Base-by-base conservation (phyloP, 1,140 invertebrate species). In the Neotoxoptera formosana region DNA sequence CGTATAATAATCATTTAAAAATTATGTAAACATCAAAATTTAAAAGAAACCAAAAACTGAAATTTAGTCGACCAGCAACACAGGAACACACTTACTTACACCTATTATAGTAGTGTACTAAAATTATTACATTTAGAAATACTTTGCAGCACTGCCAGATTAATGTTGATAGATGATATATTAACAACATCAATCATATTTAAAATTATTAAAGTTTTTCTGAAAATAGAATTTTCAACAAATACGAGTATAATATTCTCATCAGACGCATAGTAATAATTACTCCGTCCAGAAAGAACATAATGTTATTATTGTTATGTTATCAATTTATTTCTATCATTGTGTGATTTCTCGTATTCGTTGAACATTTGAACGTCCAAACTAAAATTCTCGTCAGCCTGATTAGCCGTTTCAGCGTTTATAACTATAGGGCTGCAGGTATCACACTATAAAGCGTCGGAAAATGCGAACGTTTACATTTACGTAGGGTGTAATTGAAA, bases 141-240 rank as follows among this genome's bases (percentile, higher is more conserved):
- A 86, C 23, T 86, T 86, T 86, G 25, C 84, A 30, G 11, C 14
- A 86, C 11, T 86, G 84, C 45, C 45, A 86, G 41, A 86, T 86
- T 86, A 30, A 86, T 47, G 1, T 45, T 86, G 41, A 86, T 86
- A 86, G 84, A 86, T 86, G 41, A 30, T 86, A 53, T 86, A 30
- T 86, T 30, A 6, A 47, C 7, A 47, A 86, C 84, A 86, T 86
- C 23, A 86, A 86, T 86, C 84, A 86, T 47, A 86, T 86, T 86
- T 86, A n/a, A 1, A 86, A n/a, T 47, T 86, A 9, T n/a, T 86
- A 86, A 47, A 86, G 41, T n/a, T 17, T 45, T 2, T 86, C 45
- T 47, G 45, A 48, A 48, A 86, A 47, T 48, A 86, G 23, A 47
- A 47, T 47, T 30, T n/a, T 47, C 25, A 86, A 47, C 45, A 14